Evolutionary conservation across 1,140 invertebrate species (phyloP), one percentile per base, ranked within the genome.

Genomic region (Caenorhabditis remanei): DNA sequence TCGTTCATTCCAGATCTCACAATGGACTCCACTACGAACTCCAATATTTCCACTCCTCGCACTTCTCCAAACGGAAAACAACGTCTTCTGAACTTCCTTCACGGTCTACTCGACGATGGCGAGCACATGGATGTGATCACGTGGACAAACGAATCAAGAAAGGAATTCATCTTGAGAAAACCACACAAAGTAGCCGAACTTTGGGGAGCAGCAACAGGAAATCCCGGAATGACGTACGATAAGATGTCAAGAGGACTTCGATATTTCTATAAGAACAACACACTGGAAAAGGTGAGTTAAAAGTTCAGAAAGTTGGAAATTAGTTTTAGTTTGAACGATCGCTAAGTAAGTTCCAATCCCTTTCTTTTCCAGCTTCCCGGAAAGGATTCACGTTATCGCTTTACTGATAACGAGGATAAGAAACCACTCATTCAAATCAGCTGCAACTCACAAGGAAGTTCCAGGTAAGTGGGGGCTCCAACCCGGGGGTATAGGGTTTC

Each of bases 221-320:
- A 79, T 11, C 46, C 71, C 11, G 5, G 11, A 79, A 79, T 79
- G 71, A 50, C 50, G 11, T 79, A 79, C 24, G 71, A 79, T 24
- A 79, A 79, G n/a, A 53, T 79, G 71, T 79, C 71, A 5, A 79
- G 71, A 79, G 71, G 19, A 21, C 71, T 79, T 50, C 71, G 71
- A 13, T 50, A 79, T 53, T 79, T 79, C 46, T 79, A 79, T n/a
- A 50, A 13, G n/a, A 79, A 79, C 9, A 50, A 50, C 19, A 48
- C n/a, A 21, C 14, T 79, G 14, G n/a, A 50, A 8, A 50, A 79
- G 71, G 71, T 79, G 8, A 50, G 43, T 50, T 79, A 21, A 13
- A 41, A 6, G 0, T 11, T 6, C 0, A 24, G 32, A 32, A 32
- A 32, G 0, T 32, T 32, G 0, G 32, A 32, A 32, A 32, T 32